Percentiles rank a stretch among this genome's conserved stretches.
These are phyloP conservation scores for Hirtodrosophila duncani DNA, from an alignment of 2,888 invertebrate species.

Conservation along the genomic window DNA sequence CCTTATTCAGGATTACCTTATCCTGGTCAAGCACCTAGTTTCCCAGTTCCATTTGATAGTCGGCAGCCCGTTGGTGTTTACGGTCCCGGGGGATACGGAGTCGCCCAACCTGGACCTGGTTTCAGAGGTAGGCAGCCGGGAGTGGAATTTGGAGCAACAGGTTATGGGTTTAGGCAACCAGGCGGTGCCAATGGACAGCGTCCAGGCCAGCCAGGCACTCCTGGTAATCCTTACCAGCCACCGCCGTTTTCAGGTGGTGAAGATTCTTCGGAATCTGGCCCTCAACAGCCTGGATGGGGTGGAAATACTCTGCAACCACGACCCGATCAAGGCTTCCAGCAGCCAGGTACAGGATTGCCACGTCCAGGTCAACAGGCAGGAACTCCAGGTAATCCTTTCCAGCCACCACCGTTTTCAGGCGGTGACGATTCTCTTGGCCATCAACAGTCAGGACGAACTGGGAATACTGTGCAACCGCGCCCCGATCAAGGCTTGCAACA, in stretches of 20 bases:
- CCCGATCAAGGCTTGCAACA: conserved; percentile 10
- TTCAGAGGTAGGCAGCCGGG: not conserved
- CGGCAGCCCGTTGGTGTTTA: too few relatives aligned
- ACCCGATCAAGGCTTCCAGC: conserved; percentile 4
- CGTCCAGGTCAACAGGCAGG: not conserved
- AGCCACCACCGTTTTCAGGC: not conserved
- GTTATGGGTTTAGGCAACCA: not conserved
- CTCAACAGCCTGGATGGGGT: conserved; percentile 5
- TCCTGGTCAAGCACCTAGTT: too few relatives aligned
- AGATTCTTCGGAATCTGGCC: not conserved
- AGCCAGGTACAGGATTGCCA: too few relatives aligned
- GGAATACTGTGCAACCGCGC: conserved; percentile 8
- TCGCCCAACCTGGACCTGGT: not conserved
- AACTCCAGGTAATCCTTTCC: not conserved
- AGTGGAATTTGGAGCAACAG: not conserved
- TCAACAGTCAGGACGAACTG: not conserved
- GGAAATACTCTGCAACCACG: conserved; percentile 24
- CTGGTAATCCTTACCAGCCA: not conserved
- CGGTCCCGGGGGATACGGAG: too few relatives aligned
- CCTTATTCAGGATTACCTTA: too few relatives aligned
- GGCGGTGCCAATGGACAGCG: too few relatives aligned
- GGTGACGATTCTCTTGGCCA: not conserved
- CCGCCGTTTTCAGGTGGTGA: not conserved
- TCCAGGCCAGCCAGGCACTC: not conserved
- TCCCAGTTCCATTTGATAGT: too few relatives aligned